Evolutionary conservation across 2,888 invertebrate genomes (phyloP), one percentile per base, ranked within the genome.

Genomic region (Clepsis dumicolana): DNA sequence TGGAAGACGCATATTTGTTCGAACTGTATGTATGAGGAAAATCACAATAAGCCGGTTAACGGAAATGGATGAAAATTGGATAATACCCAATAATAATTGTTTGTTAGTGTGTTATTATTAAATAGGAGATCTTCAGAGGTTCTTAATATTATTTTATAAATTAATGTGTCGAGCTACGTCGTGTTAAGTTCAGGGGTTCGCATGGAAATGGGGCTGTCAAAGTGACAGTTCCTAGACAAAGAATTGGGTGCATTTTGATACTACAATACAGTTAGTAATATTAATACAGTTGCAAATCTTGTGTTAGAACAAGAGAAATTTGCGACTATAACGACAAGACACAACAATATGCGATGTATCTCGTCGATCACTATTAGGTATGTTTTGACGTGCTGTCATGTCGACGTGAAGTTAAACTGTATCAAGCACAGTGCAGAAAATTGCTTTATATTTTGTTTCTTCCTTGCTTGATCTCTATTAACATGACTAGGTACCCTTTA

Each of bases 341-440:
- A 48, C 48, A 12, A 48, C 21, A 48, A 48, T 48, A 48, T 48
- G 48, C 3, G 41, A 44, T 21, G 12, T 48, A 48, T 21, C 48
- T 48, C 18, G 18, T 48, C 48, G 21, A 48, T 48, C 48, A 48
- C 48, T 12, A n/a, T n/a, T n/a, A n/a, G n/a, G n/a, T 48, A 48
- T 12, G 21, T 4, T 21, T 12, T 48, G 48, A 48, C 48, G 21
- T 12, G 21, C 21, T 48, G 48, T 21, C 48, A 48, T 48, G 48
- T 48, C 48, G 21, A 48, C 48, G 21, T 48, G 18, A 48, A 48
- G 12, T 48, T 48, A 48, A 21, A 44, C 44, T 44, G 21, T 21
- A 21, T 48, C 21, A 48, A 48, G 21, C 48, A 48, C 48, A 16
- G 16, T 7, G 18, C 3, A 3, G 48, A 4, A 12, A 21, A 48